Conservation (phyloP, 2,797 vertebrate genomes). For the Chanos chanos region DNA sequence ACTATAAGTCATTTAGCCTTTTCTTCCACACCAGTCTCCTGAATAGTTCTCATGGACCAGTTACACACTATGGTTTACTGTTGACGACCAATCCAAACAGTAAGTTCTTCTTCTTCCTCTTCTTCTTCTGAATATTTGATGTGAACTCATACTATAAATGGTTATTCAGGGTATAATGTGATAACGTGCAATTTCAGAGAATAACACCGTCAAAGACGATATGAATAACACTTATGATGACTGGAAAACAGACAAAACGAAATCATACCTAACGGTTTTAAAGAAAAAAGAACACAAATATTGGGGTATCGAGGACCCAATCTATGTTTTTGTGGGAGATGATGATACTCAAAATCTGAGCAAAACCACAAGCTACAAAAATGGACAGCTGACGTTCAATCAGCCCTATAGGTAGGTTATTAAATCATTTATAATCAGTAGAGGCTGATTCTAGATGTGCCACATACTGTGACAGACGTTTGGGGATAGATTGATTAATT, state of each 20-base stretch:
- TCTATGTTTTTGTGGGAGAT: slow-evolving; percentile 42
- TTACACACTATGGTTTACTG: slow-evolving; percentile 61
- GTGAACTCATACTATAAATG: background rate
- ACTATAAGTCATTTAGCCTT: slow-evolving; percentile 37
- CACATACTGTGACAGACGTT: background rate
- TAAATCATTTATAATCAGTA: background rate
- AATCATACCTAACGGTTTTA: slow-evolving; percentile 58
- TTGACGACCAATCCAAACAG: slow-evolving; percentile 20
- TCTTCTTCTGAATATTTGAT: background rate
- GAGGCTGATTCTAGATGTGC: background rate
- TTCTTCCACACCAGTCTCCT: slow-evolving; percentile 29
- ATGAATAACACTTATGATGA: slow-evolving; percentile 43
- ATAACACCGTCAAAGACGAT: background rate
- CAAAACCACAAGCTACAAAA: slow-evolving; percentile 35
- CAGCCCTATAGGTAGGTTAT: slow-evolving; percentile 55
- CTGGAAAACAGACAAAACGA: background rate
- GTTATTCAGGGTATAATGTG: background rate
- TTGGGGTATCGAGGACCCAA: background rate
- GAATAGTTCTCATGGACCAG: slow-evolving; percentile 42
- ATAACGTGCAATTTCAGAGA: background rate
- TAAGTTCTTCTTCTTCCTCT: slow-evolving; percentile 34
- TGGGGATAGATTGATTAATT: background rate
- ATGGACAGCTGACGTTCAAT: slow-evolving; percentile 39
- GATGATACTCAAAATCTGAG: background rate
- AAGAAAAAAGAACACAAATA: accelerated